Evolutionary conservation across 2,888 invertebrate species (phyloP), one percentile per base, ranked within the genome.

Genomic region (Zonitis immaculata): DNA sequence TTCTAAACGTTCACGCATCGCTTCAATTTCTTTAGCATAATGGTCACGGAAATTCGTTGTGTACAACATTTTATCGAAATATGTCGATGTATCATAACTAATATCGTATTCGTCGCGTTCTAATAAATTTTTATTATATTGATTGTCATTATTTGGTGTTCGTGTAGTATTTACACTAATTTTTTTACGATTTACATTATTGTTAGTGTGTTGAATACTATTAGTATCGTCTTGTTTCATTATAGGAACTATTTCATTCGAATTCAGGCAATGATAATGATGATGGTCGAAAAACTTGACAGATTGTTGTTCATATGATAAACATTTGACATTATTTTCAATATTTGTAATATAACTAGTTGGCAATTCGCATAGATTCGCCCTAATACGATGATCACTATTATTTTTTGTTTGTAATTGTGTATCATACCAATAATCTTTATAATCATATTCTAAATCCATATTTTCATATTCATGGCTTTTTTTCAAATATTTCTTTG

Each of bases 341-440:
- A 35, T 74, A 62, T 74, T 74, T 57, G 73, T 68, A 57, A 76
- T 76, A 60, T 76, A 76, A 16, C 74, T 70, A 20, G 76, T 76
- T 50, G 76, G 76, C 52, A 76, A 61, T 62, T 74, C 73, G 51
- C 71, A 72, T 43, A 74, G 58, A 59, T 72, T 74, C 39, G 73
- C 64, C 60, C 73, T 66, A 27, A 73, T 62, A 45, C 71, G 66
- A 51, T 65, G 48, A 22, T 42, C 49, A n/a, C 46, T 49, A 16
- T 56, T 51, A n/a, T 6, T 44, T 50, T 9, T 45, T 46, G 8
- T 43, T 14, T 11, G 32, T 32, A 9, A n/a, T n/a, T n/a, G n/a
- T n/a, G 18, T 30, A 14, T 51, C 53, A 30, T 53, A 59, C 35
- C 61, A 51, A 14, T 57, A 26, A 35, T 70, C 70, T 52, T 66